Evolutionary conservation across 2,888 invertebrate genomes (phyloP).

Genomic region (Phengaris alcon): DNA sequence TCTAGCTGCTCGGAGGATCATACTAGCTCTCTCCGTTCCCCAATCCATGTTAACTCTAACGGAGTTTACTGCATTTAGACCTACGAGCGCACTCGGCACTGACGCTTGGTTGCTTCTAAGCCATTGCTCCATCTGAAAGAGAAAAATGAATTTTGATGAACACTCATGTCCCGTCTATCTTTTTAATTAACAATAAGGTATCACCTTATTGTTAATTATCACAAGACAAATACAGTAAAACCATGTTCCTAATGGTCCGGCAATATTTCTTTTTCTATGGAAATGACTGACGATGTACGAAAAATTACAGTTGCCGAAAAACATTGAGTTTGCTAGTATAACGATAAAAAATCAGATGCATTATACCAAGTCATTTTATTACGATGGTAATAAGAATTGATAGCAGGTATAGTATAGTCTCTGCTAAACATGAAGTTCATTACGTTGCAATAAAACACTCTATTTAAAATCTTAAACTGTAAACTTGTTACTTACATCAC

Average conservation of each 20-base stretch:
- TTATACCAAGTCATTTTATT: neutral
- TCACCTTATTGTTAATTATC: too few relatives aligned
- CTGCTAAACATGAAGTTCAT: neutral
- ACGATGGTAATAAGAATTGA: neutral
- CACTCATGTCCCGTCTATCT: too few relatives aligned
- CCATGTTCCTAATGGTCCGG: too few relatives aligned
- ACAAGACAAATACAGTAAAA: too few relatives aligned
- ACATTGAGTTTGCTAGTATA: too few relatives aligned
- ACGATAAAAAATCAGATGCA: neutral
- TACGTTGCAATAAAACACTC: neutral
- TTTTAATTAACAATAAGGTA: too few relatives aligned
- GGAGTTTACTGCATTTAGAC: constrained; percentile 52
- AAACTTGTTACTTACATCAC: constrained; percentile 56
- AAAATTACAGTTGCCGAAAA: too few relatives aligned
- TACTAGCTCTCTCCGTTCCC: constrained; percentile 55
- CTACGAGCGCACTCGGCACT: constrained; percentile 53
- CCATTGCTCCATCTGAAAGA: constrained; percentile 64
- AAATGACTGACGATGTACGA: too few relatives aligned
- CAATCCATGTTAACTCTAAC: constrained; percentile 57
- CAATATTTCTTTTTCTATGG: too few relatives aligned
- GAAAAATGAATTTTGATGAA: neutral
- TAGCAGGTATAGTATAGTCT: neutral
- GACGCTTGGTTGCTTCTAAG: constrained; percentile 46
- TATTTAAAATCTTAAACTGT: neutral
- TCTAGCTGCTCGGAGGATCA: constrained; percentile 52